Evolutionary conservation across 2,113 vertebrate genomes (phyloP).

Genomic region (Glareola pratincola): DNA sequence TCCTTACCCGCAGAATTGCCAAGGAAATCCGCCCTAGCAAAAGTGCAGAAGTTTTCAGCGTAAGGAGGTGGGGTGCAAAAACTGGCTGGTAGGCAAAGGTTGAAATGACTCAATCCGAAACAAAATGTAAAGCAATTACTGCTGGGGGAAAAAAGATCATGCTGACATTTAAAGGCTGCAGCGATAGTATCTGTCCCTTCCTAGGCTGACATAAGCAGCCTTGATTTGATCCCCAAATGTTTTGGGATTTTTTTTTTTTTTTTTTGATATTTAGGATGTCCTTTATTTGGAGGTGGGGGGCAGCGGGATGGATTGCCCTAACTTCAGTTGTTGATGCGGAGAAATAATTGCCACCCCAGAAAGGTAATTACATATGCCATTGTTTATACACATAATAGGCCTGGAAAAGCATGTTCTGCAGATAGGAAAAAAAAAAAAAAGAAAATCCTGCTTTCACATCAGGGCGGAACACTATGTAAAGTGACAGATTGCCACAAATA

Average conservation of each 20-base stretch:
- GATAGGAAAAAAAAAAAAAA: slow-evolving; percentile 48
- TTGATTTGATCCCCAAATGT: slow-evolving; percentile 70
- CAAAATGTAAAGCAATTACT: slow-evolving; percentile 65
- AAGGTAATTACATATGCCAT: slow-evolving; percentile 79
- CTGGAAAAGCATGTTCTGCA: slow-evolving; percentile 70
- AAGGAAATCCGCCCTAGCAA: slow-evolving; percentile 58
- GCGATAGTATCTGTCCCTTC: slow-evolving; percentile 72
- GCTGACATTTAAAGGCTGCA: slow-evolving; percentile 61
- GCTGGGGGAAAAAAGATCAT: slow-evolving; percentile 29
- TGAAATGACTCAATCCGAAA: slow-evolving; percentile 67
- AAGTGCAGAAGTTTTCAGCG: slow-evolving; percentile 61
- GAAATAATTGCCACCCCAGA: slow-evolving; percentile 76
- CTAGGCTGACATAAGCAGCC: slow-evolving; percentile 63
- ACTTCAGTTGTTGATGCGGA: slow-evolving; percentile 70
- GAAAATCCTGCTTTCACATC: slow-evolving; percentile 66
- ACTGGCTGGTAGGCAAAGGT: slow-evolving; percentile 61
- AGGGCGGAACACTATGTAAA: slow-evolving; percentile 64
- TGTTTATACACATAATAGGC: slow-evolving; percentile 80
- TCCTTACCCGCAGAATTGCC: slow-evolving; percentile 52
- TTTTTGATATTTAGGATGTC: not conserved
- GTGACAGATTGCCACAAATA: slow-evolving; percentile 72
- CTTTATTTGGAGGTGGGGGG: not conserved
- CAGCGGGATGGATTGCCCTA: not conserved
- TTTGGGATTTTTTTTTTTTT: not conserved
- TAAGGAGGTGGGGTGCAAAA: slow-evolving; percentile 54